Base-by-base conservation (phyloP, 2,797 vertebrate genomes). In the Trematomus bernacchii region DNA sequence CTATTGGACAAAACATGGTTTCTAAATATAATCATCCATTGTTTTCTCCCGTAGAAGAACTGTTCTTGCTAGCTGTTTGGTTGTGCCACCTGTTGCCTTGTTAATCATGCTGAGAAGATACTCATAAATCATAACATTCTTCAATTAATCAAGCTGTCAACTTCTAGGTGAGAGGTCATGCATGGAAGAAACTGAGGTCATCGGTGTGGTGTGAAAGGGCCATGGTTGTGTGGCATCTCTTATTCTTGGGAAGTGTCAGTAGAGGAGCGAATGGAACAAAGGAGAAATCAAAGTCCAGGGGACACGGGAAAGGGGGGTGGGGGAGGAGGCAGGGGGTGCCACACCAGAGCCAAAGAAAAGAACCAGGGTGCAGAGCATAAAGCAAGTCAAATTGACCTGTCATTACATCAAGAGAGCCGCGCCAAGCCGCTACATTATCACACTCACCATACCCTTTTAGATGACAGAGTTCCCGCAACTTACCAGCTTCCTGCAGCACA, bases 131-230 rank as follows among this genome's bases (percentile, higher is more conserved):
- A 99, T 99, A 99, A 99, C 97, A 95, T 95, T 85, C 95, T 95
- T 97, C 98, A 98, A 99, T 99, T 98, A 99, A 99, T 99, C 98
- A 99, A 98, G 96, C 97, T 99, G 98, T 99, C 98, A 98, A 95
- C 92, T 87, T 88, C 89, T 80, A 89, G 96, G 96, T 97, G 96
- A 98, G 93, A 95, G 97, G 97, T 97, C 92, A 91, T 92, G 93
- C 94, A 95, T 95, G 94, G 90, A 96, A 93, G 96, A 97, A 94
- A 97, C 96, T 97, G 94, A 97, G 98, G 97, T 99, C 96, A 96
- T 94, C 93, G 80, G 94, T 92, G 89, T 94, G 95, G 97, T 96
- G 97, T 93, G 95, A 97, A 97, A 94, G 96, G 97, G 97, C 96
- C 96, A 92, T 92, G 92, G 92, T 92, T 96, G 95, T 88, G 93